Evolutionary conservation across 2,113 vertebrate species (phyloP), one percentile per base, ranked within the genome.

Genomic region (Australoheros scitulus): DNA sequence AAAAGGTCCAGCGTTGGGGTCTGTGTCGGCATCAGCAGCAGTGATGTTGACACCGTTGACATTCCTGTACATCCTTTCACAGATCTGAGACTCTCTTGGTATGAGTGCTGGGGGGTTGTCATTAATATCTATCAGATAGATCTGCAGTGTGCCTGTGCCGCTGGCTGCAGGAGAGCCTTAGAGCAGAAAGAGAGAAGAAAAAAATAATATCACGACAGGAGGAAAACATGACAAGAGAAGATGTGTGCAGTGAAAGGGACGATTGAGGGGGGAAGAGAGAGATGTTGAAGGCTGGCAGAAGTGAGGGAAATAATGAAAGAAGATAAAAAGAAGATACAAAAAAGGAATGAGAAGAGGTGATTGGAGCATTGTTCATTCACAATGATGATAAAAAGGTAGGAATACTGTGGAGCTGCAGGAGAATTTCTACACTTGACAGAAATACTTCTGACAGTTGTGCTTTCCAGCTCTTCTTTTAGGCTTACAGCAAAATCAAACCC

Each of bases 41-140:
- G 98, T 99, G 93, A 99, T 98, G 96, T 99, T 99, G 94, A 99
- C 95, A 85, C 96, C 95, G 29, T 96, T 96, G 76, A 96, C 92
- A 87, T 96, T 95, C 2, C 96, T 96, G 89, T 90, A 93, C 47
- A 84, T 68, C 91, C 95, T 96, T 93, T 99, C 98, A 3, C 98
- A 99, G 93, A 99, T 96, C 97, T 98, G 98, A 0, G 97, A 97
- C 91, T 99, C 97, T 87, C 94, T 96, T 47, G 97, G 97, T 89
- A 97, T 93, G 64, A 99, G 97, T 75, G 96, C 97, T 0, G 98
- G 98, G 0, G 97, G 96, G 2, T 99, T 99, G 94, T 99, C 98
- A 1, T 99, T 99, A 93, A 98, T 97, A 93, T 99, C 98, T 32
- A 98, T 99, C 61, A 99, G 97, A 80, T 97, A 97, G 89, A 99